Evolutionary conservation across 2,113 vertebrate species (phyloP).

Genomic region (Rhinopomastus cyanomelas): DNA sequence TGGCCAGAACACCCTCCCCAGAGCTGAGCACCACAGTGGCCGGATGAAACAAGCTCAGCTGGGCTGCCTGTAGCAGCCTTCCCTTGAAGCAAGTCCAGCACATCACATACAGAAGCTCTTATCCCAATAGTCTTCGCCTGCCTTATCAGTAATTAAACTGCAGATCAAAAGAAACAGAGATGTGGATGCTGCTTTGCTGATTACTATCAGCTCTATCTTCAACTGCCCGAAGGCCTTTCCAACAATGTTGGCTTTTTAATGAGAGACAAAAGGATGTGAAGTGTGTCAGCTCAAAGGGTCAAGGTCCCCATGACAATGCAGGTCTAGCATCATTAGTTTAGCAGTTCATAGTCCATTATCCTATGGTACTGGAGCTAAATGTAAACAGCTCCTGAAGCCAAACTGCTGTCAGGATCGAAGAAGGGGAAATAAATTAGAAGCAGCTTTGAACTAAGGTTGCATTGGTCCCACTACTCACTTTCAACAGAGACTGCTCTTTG

Average conservation of each 20-base stretch:
- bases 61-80: background rate
- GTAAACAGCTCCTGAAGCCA: constrained; percentile 32
- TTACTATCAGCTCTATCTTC: background rate
- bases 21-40: rapidly evolving
- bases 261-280: constrained; percentile 47
- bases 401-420: background rate
- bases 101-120: background rate
- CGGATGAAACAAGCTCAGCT: background rate
- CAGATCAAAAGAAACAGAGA: background rate
- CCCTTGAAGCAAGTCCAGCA: background rate
- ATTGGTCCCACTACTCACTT: background rate
- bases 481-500: background rate
- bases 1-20: background rate
- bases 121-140: background rate
- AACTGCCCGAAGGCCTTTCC: constrained; percentile 29
- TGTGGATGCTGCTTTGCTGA: background rate
- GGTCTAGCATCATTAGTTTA: constrained; percentile 36
- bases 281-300: constrained; percentile 13
- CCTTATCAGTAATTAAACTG: background rate
- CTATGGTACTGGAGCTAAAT: constrained; percentile 10
- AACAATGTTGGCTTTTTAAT: constrained; percentile 29
- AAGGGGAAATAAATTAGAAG: background rate
- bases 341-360: constrained; percentile 32
- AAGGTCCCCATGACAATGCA: background rate
- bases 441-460: background rate